phyloP scores from a whole-genome alignment of 2,888 invertebrate genomes.

The Geotrupes spiniger region DNA sequence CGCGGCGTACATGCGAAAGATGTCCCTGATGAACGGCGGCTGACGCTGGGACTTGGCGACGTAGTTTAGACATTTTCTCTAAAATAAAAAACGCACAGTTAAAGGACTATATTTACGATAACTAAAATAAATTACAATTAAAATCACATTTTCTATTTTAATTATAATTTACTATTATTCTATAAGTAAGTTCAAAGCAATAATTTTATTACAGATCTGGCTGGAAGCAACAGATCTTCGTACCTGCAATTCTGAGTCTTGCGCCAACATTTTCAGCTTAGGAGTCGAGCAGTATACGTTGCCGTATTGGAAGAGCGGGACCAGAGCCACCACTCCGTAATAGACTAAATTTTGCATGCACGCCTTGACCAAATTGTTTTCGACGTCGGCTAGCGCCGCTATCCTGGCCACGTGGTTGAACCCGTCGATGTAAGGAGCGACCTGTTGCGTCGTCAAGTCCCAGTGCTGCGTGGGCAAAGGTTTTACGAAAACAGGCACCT shows the following conservation, averaged over 20 bases:
- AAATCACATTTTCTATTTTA: no score
- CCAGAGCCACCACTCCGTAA: constrained; percentile 62
- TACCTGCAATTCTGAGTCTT: constrained; percentile 51
- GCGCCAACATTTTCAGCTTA: constrained; percentile 53
- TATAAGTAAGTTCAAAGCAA: no score
- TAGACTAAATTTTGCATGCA: constrained; percentile 90
- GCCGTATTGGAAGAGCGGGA: constrained; percentile 64
- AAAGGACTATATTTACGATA: no score
- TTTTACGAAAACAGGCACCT: constrained; percentile 77
- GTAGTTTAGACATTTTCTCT: constrained; percentile 48
- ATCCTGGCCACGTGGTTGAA: constrained; percentile 90
- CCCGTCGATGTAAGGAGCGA: constrained; percentile 83
- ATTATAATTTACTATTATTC: no score
- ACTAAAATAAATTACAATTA: no score
- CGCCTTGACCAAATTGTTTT: constrained; percentile 89
- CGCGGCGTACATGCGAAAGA: constrained; percentile 63
- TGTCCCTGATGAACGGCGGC: constrained; percentile 55
- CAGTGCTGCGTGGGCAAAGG: constrained; percentile 61
- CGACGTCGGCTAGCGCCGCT: constrained; percentile 86
- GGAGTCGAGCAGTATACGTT: constrained; percentile 64
- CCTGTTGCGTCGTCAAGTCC: constrained; percentile 94
- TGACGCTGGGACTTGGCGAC: constrained; percentile 47
- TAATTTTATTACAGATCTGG: no score
- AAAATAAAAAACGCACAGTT: constrained; percentile 32
- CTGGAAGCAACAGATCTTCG: no score